These are phyloP conservation scores for Amniataba percoides DNA, from an alignment of 2,797 vertebrate genomes.

Conservation along the genomic window DNA sequence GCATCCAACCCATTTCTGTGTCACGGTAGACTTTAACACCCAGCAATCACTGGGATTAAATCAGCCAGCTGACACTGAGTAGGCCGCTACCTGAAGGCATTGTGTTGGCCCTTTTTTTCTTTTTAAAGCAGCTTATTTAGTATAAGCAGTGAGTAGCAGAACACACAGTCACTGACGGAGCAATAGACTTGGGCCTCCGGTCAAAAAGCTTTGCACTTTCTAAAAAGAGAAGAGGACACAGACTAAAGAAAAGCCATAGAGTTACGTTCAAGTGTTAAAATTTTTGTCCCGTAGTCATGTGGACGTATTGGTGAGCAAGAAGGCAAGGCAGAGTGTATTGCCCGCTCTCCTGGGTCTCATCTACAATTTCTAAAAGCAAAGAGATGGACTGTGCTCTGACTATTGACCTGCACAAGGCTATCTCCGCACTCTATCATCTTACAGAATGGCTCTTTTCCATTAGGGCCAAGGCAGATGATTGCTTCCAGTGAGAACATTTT, in stretches of 20 bases:
- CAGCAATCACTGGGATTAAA: slow-evolving; percentile 67
- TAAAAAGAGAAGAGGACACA: not conserved
- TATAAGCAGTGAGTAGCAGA: slow-evolving; percentile 33
- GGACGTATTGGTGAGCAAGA: slow-evolving; percentile 30
- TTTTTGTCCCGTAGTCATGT: slow-evolving; percentile 18
- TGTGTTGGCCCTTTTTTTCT: slow-evolving; percentile 28
- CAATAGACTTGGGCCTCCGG: slow-evolving; percentile 12
- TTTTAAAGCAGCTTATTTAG: slow-evolving; percentile 41
- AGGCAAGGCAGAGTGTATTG: slow-evolving; percentile 21
- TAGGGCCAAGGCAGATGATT: slow-evolving; percentile 56
- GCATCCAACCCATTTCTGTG: slow-evolving; percentile 54
- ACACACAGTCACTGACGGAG: slow-evolving; percentile 11
- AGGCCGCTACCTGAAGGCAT: slow-evolving; percentile 53
- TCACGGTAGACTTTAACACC: slow-evolving; percentile 53
- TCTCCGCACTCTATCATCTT: slow-evolving; percentile 64
- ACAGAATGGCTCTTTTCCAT: slow-evolving; percentile 70
- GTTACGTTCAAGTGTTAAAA: not conserved
- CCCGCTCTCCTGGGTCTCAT: slow-evolving; percentile 47
- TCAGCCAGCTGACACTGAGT: slow-evolving; percentile 59
- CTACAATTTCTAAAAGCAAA: slow-evolving; percentile 59
- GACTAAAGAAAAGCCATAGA: slow-evolving; percentile 13
- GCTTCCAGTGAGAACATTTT: slow-evolving; percentile 67
- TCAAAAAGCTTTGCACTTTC: slow-evolving; percentile 25
- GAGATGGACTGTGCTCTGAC: slow-evolving; percentile 55
- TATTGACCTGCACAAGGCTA: slow-evolving; percentile 69